Base-by-base conservation (phyloP, 2,113 vertebrate genomes). In the Dipodomys merriami region DNA sequence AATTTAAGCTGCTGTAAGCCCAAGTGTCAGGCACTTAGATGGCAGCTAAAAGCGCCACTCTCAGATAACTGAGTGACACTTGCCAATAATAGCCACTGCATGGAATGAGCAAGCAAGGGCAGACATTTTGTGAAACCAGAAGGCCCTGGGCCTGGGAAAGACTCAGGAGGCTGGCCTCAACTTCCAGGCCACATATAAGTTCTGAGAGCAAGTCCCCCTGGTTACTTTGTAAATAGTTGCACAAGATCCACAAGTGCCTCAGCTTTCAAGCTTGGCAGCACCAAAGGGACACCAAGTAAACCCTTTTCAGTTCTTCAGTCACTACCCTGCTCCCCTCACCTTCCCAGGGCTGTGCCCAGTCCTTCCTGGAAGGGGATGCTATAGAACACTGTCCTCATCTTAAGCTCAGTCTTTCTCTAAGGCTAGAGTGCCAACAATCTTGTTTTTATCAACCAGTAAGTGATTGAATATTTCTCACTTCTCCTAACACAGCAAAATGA, bases 1-100 rank as follows among this genome's bases (percentile, higher is more conserved):
- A 98, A 99, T 98, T 99, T 98, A 99, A 99, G 98, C 98, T 98
- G 98, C 97, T 95, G 97, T 97, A 98, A 99, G 98, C 98, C 98
- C 98, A 98, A 99, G 98, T 98, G 98, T 98, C 98, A 98, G 98
- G 97, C 98, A 98, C 98, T 98, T 97, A 98, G 98, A 98, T 98
- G 98, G 98, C 98, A 98, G 98, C 98, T 99, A 98, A 99, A 99
- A 99, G 98, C 96, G n/a, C 97, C 96, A 98, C 98, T 99, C 98
- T 99, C 98, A 94, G 98, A 98, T 98, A 98, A 98, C 98, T 97
- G 97, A 98, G 97, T 98, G 98, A 98, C 99, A 99, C 98, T 92
- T 22, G 97, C 98, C 99, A 99, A 99, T 99, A 99, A 99, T 98
- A 99, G 98, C 97, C 96, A 90, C 91, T 5, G 46, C 96, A 84